Conservation (phyloP, 2,888 invertebrate species). For the Cerastoderma edule region DNA sequence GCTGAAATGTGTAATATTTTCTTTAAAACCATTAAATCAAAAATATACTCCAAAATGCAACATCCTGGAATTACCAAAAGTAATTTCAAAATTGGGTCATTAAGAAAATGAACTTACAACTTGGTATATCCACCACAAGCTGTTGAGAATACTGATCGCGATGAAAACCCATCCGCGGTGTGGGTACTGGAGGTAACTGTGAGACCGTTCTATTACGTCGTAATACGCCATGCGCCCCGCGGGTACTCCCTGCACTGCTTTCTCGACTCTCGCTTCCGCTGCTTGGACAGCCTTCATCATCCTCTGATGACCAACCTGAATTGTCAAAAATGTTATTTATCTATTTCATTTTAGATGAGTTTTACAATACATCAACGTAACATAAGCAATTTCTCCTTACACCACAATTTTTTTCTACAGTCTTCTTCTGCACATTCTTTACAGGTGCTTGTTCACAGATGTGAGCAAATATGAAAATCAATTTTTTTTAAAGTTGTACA, state of each 20-base stretch:
- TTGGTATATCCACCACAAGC: slow-evolving; percentile 75
- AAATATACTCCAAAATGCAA: too few relatives aligned
- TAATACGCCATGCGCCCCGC: slow-evolving; percentile 47
- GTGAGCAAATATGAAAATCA: too few relatives aligned
- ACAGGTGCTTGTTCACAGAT: too few relatives aligned
- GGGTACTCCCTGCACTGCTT: slow-evolving; percentile 78
- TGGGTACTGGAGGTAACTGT: slow-evolving; percentile 64
- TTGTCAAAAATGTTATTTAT: too few relatives aligned
- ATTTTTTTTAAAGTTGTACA: too few relatives aligned
- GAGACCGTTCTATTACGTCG: slow-evolving; percentile 54
- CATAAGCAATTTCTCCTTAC: slow-evolving; percentile 6
- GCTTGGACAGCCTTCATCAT: slow-evolving; percentile 78
- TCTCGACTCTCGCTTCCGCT: slow-evolving; percentile 80
- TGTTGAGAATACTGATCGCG: slow-evolving; percentile 62
- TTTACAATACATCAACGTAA: too few relatives aligned
- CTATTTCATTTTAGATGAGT: too few relatives aligned
- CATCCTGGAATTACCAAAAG: too few relatives aligned
- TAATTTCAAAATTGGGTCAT: too few relatives aligned
- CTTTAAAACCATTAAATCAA: too few relatives aligned
- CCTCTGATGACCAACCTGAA: slow-evolving; percentile 77
- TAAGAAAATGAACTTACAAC: slow-evolving; percentile 62
- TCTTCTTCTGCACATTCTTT: not conserved
- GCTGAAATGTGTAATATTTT: too few relatives aligned
- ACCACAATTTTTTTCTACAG: not conserved
- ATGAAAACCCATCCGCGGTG: slow-evolving; percentile 42